Evolutionary conservation across 2,888 invertebrate genomes (phyloP).

Genomic region (Thera britannica): DNA sequence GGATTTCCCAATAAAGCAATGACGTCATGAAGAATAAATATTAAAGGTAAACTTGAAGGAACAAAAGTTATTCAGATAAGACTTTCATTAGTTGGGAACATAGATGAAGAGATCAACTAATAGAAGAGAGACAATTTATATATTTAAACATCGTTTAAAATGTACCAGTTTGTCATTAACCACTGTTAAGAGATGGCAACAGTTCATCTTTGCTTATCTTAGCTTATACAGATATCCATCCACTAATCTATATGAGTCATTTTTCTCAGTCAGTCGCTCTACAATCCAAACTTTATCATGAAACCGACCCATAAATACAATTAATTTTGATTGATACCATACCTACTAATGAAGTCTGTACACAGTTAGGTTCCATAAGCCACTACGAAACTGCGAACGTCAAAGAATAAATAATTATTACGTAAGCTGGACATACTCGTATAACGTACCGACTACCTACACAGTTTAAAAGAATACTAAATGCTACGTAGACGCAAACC

Average conservation of each 20-base stretch:
- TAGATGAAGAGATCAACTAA: no score
- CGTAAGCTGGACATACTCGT: background rate
- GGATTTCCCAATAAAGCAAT: conserved; percentile 21
- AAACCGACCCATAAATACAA: background rate
- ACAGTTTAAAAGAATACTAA: conserved; percentile 1
- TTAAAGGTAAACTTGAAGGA: background rate
- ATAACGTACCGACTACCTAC: background rate
- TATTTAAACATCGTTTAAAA: no score
- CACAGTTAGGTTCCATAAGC: background rate
- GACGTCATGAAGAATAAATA: background rate
- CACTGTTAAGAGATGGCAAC: no score
- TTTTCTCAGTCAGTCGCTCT: background rate
- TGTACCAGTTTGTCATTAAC: no score
- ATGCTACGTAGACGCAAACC: conserved; percentile 2
- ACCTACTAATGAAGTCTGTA: background rate
- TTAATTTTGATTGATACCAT: background rate
- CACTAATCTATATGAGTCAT: no score
- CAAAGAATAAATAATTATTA: conserved; percentile 20
- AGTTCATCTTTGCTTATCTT: no score
- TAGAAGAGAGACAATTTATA: no score
- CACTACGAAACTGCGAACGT: background rate
- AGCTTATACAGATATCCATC: no score
- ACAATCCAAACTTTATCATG: background rate
- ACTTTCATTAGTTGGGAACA: no score
- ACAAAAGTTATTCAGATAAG: background rate